Evolutionary conservation across 2,888 invertebrate species (phyloP).

Genomic region (Tenthredo livida): DNA sequence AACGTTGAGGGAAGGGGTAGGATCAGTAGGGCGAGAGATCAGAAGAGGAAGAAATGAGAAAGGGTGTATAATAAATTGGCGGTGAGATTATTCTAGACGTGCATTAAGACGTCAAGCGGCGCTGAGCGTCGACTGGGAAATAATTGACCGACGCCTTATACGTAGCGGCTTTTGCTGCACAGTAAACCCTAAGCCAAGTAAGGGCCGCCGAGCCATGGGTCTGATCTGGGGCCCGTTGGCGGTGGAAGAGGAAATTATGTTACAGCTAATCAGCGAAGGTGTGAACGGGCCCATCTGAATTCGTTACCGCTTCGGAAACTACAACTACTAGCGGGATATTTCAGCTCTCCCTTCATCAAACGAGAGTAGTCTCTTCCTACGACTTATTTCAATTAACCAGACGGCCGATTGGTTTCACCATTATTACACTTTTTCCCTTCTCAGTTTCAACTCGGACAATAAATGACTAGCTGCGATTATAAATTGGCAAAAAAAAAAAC

Average conservation of each 20-base stretch:
- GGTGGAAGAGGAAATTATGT: constrained; percentile 67
- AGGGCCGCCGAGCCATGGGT: constrained; percentile 9
- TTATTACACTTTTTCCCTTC: neutral
- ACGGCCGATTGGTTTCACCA: neutral
- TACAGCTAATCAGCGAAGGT: constrained; percentile 73
- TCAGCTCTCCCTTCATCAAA: constrained; percentile 29
- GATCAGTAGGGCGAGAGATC: constrained; percentile 53
- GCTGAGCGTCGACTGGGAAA: constrained; percentile 75
- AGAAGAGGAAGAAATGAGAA: constrained; percentile 73
- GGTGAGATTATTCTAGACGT: constrained; percentile 78
- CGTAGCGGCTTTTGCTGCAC: constrained; percentile 57
- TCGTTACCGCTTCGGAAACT: constrained; percentile 63
- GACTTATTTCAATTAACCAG: neutral
- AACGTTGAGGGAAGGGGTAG: constrained; percentile 50
- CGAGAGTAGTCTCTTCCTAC: neutral
- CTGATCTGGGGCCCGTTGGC: constrained; percentile 26
- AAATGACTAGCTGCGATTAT: neutral
- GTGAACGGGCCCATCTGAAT: constrained; percentile 74
- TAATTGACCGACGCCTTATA: constrained; percentile 77
- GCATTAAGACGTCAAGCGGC: constrained; percentile 79
- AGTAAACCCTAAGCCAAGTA: constrained; percentile 31
- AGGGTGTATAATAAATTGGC: constrained; percentile 78
- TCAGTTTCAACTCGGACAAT: neutral
- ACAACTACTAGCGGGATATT: constrained; percentile 30
- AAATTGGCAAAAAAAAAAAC: neutral